Base-by-base conservation (phyloP, 2,797 vertebrate genomes). In the Cossypha niveicapilla region DNA sequence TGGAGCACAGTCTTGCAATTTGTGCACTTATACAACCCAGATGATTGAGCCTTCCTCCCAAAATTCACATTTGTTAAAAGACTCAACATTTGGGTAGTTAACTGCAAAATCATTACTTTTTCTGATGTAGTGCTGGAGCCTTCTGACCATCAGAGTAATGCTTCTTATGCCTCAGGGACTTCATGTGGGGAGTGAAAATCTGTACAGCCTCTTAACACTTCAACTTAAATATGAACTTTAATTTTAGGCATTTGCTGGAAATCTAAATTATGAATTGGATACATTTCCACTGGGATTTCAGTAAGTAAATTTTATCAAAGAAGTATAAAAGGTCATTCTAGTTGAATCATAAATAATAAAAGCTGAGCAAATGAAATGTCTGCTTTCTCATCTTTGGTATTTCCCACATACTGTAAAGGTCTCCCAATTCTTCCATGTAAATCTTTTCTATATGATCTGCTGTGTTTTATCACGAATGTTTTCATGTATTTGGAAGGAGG, bases 241-340 rank as follows among this genome's bases (percentile, higher is more conserved):
- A 80, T 87, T 90, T 93, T 61, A 80, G 42, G 30, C 39, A 80
- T 90, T 85, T 92, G 32, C 65, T 90, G 61, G 48, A 88, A 77
- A 90, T 75, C 45, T 88, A 41, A 80, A 83, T 87, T 74, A 63
- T 50, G 11, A 74, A 63, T 92, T 51, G 12, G 35, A 58, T 91
- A 70, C 42, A 51, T 89, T 94, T 90, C 77, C n/a, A 56, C 47
- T 70, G 74, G 48, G 53, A 18, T 78, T 96, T 86, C 63, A 41
- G 44, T 82, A 75, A 84, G 80, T 80, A 96, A 86, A 95, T 93
- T 85, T 94, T 90, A 80, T 92, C 75, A 80, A 76, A 57, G 37
- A 78, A 65, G 32, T 58, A 74, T 79, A 35, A 91, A 91, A 91
- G 68, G 41, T 76, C 79, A 50, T 89, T 92, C 54, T 60, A 37